These are phyloP conservation scores for Drosophila ustulata DNA, from an alignment of 2,888 invertebrate species.

Conservation along the genomic window DNA sequence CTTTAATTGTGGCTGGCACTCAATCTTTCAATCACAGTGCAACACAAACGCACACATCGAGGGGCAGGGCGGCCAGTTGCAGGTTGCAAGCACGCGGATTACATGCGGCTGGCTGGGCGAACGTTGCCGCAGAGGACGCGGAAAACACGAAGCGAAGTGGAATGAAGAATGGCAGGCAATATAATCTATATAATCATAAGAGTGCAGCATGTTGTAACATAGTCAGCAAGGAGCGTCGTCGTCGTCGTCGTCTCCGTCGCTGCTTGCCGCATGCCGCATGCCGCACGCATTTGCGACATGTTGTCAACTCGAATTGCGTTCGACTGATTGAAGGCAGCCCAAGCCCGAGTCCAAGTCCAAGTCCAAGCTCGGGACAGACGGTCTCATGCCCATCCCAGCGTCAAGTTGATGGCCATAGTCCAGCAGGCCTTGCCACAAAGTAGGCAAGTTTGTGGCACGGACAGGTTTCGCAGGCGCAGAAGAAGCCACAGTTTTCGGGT, in stretches of 20 bases:
- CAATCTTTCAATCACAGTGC: conserved; percentile 81
- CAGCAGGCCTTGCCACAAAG: conserved; percentile 47
- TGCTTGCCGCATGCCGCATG: conserved; percentile 13
- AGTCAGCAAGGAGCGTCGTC: conserved; percentile 17
- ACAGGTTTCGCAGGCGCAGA: conserved; percentile 60
- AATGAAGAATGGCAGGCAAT: conserved; percentile 53
- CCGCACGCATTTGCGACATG: conserved; percentile 81
- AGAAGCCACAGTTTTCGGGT: conserved; percentile 60
- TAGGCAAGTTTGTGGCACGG: conserved; percentile 52
- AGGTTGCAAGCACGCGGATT: conserved; percentile 51
- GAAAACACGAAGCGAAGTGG: background rate
- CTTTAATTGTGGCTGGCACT: conserved; percentile 82
- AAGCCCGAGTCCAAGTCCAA: conserved; percentile 7
- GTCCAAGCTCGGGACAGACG: conserved; percentile 17
- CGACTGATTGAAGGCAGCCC: conserved; percentile 78
- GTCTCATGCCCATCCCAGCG: conserved; percentile 41
- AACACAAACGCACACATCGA: background rate
- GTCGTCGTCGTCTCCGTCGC: background rate
- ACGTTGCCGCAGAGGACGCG: conserved; percentile 9
- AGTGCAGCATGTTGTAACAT: conserved; percentile 72
- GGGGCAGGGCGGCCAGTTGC: too few species aligned
- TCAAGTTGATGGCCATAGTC: conserved; percentile 67
- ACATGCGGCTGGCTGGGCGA: conserved; percentile 56
- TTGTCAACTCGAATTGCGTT: conserved; percentile 85
- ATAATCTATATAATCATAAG: conserved; percentile 79